phyloP scores from a whole-genome alignment of 2,797 vertebrate species.

The Sylvia borin region DNA sequence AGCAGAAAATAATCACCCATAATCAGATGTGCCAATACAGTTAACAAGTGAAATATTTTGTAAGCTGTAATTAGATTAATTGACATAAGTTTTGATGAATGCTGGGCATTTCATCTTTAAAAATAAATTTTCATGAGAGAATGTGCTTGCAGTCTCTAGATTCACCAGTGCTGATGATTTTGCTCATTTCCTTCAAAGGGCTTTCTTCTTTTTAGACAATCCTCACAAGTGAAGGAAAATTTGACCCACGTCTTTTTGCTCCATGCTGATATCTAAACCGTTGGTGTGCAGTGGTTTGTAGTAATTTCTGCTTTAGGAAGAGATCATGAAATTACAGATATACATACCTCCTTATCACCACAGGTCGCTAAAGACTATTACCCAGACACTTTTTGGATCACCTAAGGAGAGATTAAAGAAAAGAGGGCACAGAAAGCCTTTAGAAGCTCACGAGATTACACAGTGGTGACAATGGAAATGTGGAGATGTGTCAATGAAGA shows the following conservation, averaged over 20 bases:
- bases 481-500: not conserved
- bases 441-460: not conserved
- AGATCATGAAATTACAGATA: not conserved
- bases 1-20: not conserved
- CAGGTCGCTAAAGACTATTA: not conserved
- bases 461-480: not conserved
- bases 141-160: not conserved
- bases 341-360: rapidly evolving
- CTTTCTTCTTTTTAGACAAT: not conserved
- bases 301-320: not conserved
- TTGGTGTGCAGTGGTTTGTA: not conserved
- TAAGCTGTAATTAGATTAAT: not conserved
- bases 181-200: not conserved
- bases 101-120: not conserved
- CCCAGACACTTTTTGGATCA: not conserved
- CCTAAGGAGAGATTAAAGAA: not conserved
- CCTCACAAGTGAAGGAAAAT: not conserved
- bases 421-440: not conserved
- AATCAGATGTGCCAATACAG: not conserved
- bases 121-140: not conserved
- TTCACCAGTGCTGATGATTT: not conserved
- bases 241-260: not conserved
- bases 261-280: not conserved
- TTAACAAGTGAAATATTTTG: not conserved
- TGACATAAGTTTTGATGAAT: not conserved